Percentiles rank a stretch among this genome's conserved stretches.
Evolutionary conservation across 2,888 invertebrate species (phyloP).

Genomic region (Watsonalla binaria): DNA sequence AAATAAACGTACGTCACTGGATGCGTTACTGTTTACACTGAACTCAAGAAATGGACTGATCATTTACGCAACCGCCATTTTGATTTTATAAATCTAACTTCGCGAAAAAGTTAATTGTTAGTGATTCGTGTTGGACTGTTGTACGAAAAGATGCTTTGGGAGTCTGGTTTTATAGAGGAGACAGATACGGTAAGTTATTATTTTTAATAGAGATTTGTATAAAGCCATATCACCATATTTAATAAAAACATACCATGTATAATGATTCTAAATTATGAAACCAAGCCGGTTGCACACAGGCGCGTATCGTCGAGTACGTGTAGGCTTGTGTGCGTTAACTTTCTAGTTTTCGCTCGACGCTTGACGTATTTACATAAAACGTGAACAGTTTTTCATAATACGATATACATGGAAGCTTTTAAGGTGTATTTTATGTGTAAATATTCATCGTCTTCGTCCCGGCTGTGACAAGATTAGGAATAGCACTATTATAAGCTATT

Average conservation of each 20-base stretch:
- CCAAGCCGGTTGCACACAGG: conserved; percentile 43
- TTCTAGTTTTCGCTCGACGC: conserved; percentile 77
- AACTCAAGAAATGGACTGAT: conserved; percentile 48
- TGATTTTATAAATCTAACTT: conserved; percentile 4
- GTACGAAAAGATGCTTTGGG: conserved; percentile 67
- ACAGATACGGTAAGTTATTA: conserved; percentile 63
- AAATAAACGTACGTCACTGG: conserved; percentile 53
- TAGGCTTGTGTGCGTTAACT: conserved; percentile 62
- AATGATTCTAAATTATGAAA: conserved; percentile 58
- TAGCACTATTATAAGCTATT: conserved; percentile 59
- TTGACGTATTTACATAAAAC: conserved; percentile 73
- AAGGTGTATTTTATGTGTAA: conserved; percentile 57
- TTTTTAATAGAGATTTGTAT: conserved; percentile 16
- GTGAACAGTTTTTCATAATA: conserved; percentile 77
- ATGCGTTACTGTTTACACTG: conserved; percentile 41
- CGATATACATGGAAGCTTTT: conserved; percentile 65
- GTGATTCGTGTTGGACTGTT: conserved; percentile 63
- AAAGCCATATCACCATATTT: conserved; percentile 14
- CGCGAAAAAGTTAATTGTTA: conserved; percentile 20
- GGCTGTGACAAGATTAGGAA: conserved; percentile 56
- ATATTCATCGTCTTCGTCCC: conserved; percentile 60
- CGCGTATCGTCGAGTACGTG: conserved; percentile 19
- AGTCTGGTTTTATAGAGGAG: conserved; percentile 66
- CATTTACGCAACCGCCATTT: conserved; percentile 26
- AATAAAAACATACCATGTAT: conserved; percentile 12